phyloP scores from a whole-genome alignment of 2,888 invertebrate species.

The Heliconius charithonia region DNA sequence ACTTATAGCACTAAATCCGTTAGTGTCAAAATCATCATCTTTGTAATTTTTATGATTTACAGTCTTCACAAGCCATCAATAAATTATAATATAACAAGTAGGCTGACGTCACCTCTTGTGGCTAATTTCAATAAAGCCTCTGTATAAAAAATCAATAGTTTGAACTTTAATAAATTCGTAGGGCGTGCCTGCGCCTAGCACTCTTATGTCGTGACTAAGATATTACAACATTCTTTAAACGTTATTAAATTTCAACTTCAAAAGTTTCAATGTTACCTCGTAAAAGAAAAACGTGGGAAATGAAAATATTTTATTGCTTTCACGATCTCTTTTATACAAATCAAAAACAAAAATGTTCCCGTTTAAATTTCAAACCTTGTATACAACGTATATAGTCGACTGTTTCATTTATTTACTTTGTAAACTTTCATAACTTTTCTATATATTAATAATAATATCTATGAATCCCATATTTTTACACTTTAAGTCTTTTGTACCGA shows the following conservation, averaged over 20 bases:
- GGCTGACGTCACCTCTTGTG: constrained; percentile 17
- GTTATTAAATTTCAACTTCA: constrained; percentile 19
- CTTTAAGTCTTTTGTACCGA: constrained; percentile 42
- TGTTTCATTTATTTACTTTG: constrained; percentile 21
- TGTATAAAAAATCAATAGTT: constrained; percentile 27
- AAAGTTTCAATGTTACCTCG: constrained; percentile 7
- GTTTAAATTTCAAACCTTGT: constrained; percentile 15
- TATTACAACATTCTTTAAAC: constrained; percentile 20
- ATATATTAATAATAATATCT: not conserved
- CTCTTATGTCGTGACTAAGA: constrained; percentile 19
- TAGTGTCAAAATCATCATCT: constrained; percentile 3
- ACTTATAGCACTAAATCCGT: not conserved
- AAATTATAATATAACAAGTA: constrained; percentile 14
- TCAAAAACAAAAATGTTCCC: not conserved
- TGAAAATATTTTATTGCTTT: constrained; percentile 4
- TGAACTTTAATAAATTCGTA: constrained; percentile 24
- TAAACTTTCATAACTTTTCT: not conserved
- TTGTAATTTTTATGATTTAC: not conserved
- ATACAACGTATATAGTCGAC: not conserved
- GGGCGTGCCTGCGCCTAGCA: constrained; percentile 19
- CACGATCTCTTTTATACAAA: not conserved
- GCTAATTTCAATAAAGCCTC: constrained; percentile 23
- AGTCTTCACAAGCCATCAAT: not conserved
- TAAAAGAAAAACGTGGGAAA: not conserved
- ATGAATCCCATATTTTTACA: constrained; percentile 34